phyloP scores from a whole-genome alignment of 2,113 vertebrate genomes.

The Sebastes fasciatus region DNA sequence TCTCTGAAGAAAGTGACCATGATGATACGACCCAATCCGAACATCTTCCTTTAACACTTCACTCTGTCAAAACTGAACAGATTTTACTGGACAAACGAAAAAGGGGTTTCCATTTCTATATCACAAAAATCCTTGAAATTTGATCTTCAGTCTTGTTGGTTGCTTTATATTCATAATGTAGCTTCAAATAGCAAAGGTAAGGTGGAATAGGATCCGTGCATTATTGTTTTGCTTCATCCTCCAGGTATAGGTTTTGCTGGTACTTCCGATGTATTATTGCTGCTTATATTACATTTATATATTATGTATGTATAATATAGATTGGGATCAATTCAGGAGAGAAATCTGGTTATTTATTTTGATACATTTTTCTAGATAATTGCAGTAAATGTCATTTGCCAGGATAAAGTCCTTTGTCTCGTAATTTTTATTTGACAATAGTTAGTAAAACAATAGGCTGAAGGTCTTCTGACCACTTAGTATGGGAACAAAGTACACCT shows the following conservation, averaged over 20 bases:
- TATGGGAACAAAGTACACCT: not conserved
- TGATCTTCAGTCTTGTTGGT: not conserved
- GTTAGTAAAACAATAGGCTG: not conserved
- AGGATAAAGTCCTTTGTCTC: not conserved
- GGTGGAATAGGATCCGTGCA: not conserved
- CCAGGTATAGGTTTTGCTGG: not conserved
- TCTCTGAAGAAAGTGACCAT: slow-evolving; percentile 94
- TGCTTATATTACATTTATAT: not conserved
- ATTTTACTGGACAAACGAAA: not conserved
- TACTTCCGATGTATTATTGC: slow-evolving; percentile 1
- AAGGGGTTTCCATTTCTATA: not conserved
- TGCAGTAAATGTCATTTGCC: not conserved
- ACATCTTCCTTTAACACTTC: slow-evolving; percentile 89
- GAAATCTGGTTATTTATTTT: slow-evolving; percentile 30
- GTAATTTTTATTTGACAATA: not conserved
- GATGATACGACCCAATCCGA: slow-evolving; percentile 94
- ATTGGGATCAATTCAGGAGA: not conserved
- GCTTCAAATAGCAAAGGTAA: not conserved
- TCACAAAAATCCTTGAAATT: not conserved
- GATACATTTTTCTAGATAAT: not conserved
- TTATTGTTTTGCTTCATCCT: not conserved
- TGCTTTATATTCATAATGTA: slow-evolving; percentile 9
- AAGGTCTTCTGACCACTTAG: not conserved
- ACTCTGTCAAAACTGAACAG: not conserved
- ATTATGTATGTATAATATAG: not conserved